A percentile compares a stretch with the other conserved stretches of the same genome.
Evolutionary conservation across 1,140 invertebrate genomes (phyloP).

Genomic region (Batillaria attramentaria): DNA sequence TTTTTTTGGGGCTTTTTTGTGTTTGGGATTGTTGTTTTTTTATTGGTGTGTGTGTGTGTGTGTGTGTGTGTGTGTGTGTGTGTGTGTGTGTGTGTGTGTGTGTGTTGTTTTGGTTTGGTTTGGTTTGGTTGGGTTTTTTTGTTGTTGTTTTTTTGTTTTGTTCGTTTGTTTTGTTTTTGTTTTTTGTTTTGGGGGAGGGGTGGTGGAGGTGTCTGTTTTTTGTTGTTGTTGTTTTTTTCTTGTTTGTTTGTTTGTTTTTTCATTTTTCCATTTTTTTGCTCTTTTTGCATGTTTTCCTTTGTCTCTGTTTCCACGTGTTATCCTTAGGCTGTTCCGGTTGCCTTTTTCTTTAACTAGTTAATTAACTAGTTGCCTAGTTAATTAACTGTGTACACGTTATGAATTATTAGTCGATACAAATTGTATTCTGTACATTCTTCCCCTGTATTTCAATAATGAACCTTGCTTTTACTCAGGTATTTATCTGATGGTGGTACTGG

Average conservation of each 20-base stretch:
- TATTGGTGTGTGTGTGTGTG: neutral
- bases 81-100: neutral
- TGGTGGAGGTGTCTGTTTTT: neutral
- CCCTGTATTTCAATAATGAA: too few relatives aligned
- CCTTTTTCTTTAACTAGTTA: neutral
- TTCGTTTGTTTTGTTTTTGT: slow-evolving; percentile 15
- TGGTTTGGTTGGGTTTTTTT: neutral
- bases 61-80: neutral
- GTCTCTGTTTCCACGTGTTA: too few relatives aligned
- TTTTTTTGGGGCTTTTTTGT: too few relatives aligned
- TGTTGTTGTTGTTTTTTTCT: neutral
- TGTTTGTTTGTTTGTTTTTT: too few relatives aligned
- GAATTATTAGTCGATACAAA: neutral
- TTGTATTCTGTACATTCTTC: too few relatives aligned
- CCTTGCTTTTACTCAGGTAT: slow-evolving; percentile 58
- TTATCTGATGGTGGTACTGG: slow-evolving; percentile 63
- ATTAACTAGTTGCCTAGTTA: neutral
- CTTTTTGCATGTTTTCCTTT: too few relatives aligned
- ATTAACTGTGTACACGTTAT: neutral
- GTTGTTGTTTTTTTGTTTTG: neutral
- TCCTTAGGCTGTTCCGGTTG: too few relatives aligned
- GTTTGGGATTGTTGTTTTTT: too few relatives aligned
- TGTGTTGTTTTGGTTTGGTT: neutral
- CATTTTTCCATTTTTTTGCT: too few relatives aligned
- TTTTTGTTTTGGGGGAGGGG: slow-evolving; percentile 9